Evolutionary conservation across 2,113 vertebrate species (phyloP).

Genomic region (Jacana jacana): DNA sequence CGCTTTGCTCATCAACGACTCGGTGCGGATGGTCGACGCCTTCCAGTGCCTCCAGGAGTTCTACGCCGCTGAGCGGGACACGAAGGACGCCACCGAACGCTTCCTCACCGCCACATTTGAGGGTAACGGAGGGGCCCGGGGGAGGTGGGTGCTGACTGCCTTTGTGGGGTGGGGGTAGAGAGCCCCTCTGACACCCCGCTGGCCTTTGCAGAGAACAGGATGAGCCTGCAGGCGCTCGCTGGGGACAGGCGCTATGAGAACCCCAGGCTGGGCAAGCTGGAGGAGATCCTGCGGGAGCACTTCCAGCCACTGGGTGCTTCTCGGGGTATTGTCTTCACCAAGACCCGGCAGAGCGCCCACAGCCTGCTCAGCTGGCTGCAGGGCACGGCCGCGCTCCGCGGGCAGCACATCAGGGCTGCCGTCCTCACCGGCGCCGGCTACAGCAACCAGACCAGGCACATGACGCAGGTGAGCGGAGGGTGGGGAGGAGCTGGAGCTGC

Average conservation of each 20-base stretch:
- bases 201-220: slow-evolving; percentile 69
- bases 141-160: not conserved
- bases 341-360: slow-evolving; percentile 80
- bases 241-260: slow-evolving; percentile 73
- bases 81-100: slow-evolving; percentile 41
- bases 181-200: rapidly evolving
- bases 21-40: slow-evolving; percentile 83
- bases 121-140: slow-evolving; percentile 57
- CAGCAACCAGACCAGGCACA: slow-evolving; percentile 77
- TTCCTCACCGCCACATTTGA: slow-evolving; percentile 78
- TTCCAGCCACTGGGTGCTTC: slow-evolving; percentile 61
- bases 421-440: slow-evolving; percentile 79
- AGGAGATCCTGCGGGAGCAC: slow-evolving; percentile 77
- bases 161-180: not conserved
- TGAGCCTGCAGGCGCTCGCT: slow-evolving; percentile 52
- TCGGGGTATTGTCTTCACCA: slow-evolving; percentile 85
- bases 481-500: not conserved
- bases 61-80: slow-evolving; percentile 55
- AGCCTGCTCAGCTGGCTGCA: slow-evolving; percentile 85
- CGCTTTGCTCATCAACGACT: slow-evolving; percentile 85
- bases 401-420: slow-evolving; percentile 70
- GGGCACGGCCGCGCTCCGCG: slow-evolving; percentile 43
- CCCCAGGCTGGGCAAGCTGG: slow-evolving; percentile 81
- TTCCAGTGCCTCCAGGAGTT: slow-evolving; percentile 76
- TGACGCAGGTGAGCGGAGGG: slow-evolving; percentile 85